Evolutionary conservation across 1,140 invertebrate species (phyloP), one percentile per base, ranked within the genome.

Genomic region (Calycopis cecrops): DNA sequence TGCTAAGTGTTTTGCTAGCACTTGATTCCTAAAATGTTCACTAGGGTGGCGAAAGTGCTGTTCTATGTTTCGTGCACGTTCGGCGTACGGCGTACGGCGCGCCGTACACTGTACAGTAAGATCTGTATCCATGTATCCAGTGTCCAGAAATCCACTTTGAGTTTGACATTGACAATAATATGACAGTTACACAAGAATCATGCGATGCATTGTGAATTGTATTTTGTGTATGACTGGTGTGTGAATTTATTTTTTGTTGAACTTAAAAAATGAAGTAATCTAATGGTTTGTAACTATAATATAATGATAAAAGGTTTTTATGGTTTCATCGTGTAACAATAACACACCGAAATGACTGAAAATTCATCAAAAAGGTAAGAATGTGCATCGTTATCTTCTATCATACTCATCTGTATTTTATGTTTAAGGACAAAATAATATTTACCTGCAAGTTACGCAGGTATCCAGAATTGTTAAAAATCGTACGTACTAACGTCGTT

Each of bases 291-390:
- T 50, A 56, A 42, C 57, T 35, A 54, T 58, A 62, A 61, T 67
- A 60, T 56, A 63, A 57, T 54, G 37, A 62, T 56, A 42, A 61
- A 48, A 54, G 34, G 33, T 50, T 53, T 35, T 48, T 44, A 35
- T 55, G 50, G 33, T 67, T 69, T 56, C 57, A 52, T 52, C 52
- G 57, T 34, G 52, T 74, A 62, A 64, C 67, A 63, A 67, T 70
- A 67, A 70, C 71, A 63, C 40, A 67, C 53, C 60, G 57, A 80
- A 71, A 85, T 81, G 79, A 85, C 73, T 66, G 81, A 85, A 73
- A 85, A 76, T 64, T 79, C 81, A 67, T 85, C 81, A 40, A 85
- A 83, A 69, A 85, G 79, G 82, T 83, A 80, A 79, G 69, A 67
- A 59, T 16, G 14, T 16, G 3, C 40, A 16, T 44, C 40, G 7